phyloP scores from a whole-genome alignment of 2,113 vertebrate species.

The Xiphorhynchus elegans region DNA sequence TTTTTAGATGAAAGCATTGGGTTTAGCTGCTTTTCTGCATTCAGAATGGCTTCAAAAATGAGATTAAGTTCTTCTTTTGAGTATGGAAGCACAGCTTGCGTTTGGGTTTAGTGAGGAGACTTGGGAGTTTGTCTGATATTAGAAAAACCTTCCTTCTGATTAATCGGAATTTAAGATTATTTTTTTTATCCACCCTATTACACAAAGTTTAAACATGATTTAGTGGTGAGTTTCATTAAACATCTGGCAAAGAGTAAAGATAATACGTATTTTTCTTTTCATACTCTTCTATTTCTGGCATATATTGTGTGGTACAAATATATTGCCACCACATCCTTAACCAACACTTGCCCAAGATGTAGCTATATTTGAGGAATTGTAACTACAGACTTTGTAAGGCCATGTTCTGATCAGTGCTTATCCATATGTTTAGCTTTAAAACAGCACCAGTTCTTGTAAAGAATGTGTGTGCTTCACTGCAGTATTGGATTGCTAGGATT shows the following conservation, averaged over 20 bases:
- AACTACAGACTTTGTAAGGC: neutral
- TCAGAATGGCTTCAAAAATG: neutral
- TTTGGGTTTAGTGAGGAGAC: neutral
- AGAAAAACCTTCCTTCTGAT: neutral
- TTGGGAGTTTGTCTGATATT: neutral
- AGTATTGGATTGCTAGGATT: neutral
- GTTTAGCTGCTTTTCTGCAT: neutral
- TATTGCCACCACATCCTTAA: neutral
- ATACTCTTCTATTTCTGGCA: neutral
- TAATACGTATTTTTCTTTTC: neutral
- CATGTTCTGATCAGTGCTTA: neutral
- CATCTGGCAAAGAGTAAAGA: neutral
- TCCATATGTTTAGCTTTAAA: neutral
- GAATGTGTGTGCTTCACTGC: neutral
- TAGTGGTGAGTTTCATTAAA: neutral
- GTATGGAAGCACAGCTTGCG: neutral
- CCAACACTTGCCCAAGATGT: neutral
- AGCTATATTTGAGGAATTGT: neutral
- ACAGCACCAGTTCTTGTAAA: neutral
- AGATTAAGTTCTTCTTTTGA: neutral
- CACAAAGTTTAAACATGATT: neutral
- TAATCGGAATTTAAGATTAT: neutral
- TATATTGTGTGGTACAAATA: neutral
- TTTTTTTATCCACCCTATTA: neutral
- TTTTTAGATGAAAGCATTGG: neutral